Conservation (phyloP, 2,888 invertebrate genomes). For the Chromoteleia sp. region DNA sequence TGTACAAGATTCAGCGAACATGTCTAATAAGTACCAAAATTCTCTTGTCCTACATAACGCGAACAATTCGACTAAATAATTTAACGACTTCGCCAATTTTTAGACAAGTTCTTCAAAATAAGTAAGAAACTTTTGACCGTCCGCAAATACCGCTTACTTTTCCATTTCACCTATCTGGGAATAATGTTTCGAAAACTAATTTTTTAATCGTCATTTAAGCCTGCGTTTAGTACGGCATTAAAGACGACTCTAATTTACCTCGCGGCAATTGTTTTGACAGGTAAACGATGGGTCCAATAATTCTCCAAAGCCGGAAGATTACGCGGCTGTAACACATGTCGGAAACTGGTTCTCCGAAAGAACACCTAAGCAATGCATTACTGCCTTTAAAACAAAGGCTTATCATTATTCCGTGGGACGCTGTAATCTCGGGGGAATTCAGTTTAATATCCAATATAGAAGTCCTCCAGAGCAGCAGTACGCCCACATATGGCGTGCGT, state of each 20-base stretch:
- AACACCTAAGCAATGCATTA: conserved; percentile 53
- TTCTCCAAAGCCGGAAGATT: conserved; percentile 44
- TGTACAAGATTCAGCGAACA: too few relatives aligned
- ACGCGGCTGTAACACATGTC: conserved; percentile 35
- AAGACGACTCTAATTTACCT: neutral
- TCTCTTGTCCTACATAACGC: too few relatives aligned
- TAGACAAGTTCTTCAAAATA: too few relatives aligned
- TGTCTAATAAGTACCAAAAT: too few relatives aligned
- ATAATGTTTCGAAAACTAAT: neutral
- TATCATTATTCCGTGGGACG: conserved; percentile 68
- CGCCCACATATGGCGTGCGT: conserved; percentile 82
- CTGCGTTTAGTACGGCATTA: conserved; percentile 12
- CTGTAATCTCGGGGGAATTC: conserved; percentile 67
- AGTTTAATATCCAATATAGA: conserved; percentile 69
- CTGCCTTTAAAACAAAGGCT: conserved; percentile 66
- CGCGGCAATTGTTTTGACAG: conserved; percentile 22
- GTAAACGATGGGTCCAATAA: conserved; percentile 30
- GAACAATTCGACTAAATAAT: too few relatives aligned
- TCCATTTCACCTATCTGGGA: neutral
- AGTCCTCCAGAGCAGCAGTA: conserved; percentile 49
- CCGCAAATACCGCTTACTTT: too few relatives aligned
- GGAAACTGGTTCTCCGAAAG: conserved; percentile 44
- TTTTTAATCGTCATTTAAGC: conserved; percentile 14
- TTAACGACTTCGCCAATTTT: too few relatives aligned
- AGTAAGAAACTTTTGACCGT: too few relatives aligned